Conservation (phyloP, 2,888 invertebrate species). For the Xestia rhomboidea region DNA sequence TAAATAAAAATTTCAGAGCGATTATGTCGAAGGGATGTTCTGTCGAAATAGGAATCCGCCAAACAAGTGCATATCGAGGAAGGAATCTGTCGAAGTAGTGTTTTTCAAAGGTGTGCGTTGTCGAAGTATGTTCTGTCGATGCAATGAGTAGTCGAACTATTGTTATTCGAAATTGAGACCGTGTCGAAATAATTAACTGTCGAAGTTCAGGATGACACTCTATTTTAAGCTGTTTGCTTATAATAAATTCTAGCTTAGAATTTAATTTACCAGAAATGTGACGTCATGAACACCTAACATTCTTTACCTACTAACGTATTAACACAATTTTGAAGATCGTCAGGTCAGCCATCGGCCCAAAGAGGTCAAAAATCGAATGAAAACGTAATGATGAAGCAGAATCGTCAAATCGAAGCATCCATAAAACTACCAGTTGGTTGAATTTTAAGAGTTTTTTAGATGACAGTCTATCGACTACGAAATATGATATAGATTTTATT, state of each 20-base stretch:
- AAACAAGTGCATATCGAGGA: no score
- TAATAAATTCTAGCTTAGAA: not conserved
- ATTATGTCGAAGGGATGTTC: no score
- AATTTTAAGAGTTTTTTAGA: not conserved
- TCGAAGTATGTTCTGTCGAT: no score
- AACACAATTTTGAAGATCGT: constrained; percentile 2
- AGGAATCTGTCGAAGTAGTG: no score
- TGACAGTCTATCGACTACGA: not conserved
- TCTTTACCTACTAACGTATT: not conserved
- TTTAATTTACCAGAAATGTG: not conserved
- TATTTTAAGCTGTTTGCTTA: not conserved
- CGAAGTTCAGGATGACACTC: no score
- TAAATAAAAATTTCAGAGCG: no score
- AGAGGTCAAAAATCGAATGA: constrained; percentile 4
- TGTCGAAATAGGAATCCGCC: no score
- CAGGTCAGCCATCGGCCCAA: not conserved
- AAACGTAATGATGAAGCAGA: constrained; percentile 25
- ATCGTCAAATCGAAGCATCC: not conserved
- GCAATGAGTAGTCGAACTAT: no score
- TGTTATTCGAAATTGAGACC: no score
- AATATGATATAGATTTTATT: not conserved
- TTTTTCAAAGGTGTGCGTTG: no score
- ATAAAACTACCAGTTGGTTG: not conserved
- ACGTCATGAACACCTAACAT: not conserved
- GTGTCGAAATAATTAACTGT: no score